These are phyloP conservation scores for Cryptoblepharus egeriae DNA, from an alignment of 2,797 vertebrate species.

Conservation along the genomic window DNA sequence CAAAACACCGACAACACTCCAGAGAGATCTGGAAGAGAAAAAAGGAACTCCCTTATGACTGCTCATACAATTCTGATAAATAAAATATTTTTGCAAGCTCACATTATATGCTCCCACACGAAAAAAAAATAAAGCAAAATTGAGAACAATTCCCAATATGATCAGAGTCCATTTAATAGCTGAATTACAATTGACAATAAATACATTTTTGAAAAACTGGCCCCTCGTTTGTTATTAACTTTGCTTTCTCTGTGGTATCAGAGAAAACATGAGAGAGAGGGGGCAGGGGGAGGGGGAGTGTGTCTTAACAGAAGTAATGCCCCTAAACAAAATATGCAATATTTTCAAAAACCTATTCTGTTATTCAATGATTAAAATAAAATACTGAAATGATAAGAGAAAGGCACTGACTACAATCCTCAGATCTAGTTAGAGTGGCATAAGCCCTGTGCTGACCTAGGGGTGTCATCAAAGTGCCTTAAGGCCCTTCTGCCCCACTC, in stretches of 20 bases:
- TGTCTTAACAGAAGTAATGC: conserved; percentile 20
- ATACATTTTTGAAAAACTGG: conserved; percentile 68
- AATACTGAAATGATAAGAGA: conserved; percentile 4
- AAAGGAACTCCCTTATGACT: conserved; percentile 5
- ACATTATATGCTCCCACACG: conserved; percentile 3
- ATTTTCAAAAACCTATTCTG: conserved; percentile 31
- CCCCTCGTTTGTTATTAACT: conserved; percentile 74
- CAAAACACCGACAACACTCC: not conserved
- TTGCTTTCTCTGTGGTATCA: conserved; percentile 73
- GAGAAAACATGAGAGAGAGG: conserved; percentile 70
- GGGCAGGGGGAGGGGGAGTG: conserved; percentile 1
- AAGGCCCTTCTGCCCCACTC: too few relatives aligned
- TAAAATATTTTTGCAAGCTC: conserved; percentile 27
- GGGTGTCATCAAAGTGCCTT: too few relatives aligned
- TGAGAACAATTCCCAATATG: conserved; percentile 71
- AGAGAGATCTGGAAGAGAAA: not conserved
- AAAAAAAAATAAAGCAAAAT: conserved; percentile 48
- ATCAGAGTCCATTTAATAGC: conserved; percentile 73
- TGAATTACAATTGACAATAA: conserved; percentile 71
- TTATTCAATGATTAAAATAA: not conserved
- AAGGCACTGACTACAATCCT: too few relatives aligned
- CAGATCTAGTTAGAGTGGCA: too few relatives aligned
- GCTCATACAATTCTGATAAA: conserved; percentile 16
- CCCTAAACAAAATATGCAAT: conserved; percentile 27
- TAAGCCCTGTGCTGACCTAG: too few relatives aligned